Evolutionary conservation across 1,140 invertebrate genomes (phyloP).

Genomic region (Brachionus sp.): DNA sequence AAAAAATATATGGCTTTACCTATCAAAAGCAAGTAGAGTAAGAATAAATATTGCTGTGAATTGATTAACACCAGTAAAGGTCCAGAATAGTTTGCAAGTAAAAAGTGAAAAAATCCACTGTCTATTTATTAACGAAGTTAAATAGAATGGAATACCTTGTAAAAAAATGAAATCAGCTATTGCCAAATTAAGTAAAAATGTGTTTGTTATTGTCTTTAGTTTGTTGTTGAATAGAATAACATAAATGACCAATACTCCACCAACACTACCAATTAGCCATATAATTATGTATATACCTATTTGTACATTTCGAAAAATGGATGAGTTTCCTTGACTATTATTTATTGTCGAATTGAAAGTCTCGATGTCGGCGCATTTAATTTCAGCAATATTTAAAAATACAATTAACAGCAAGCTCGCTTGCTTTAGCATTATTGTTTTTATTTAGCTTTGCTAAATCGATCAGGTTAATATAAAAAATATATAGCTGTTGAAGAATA

Average conservation of each 20-base stretch:
- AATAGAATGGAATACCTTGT: conserved; percentile 50
- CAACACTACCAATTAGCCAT: conserved; percentile 47
- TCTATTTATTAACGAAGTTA: conserved; percentile 48
- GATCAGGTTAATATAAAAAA: conserved; percentile 2
- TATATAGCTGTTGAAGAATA: conserved; percentile 7
- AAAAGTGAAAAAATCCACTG: conserved; percentile 50
- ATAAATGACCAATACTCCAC: conserved; percentile 56
- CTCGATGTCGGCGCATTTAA: background rate
- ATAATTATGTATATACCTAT: conserved; percentile 46
- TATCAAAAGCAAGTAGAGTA: conserved; percentile 34
- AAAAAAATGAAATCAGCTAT: conserved; percentile 54
- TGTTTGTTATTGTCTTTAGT: conserved; percentile 56
- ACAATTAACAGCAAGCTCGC: background rate
- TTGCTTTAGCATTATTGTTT: background rate
- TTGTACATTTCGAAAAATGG: background rate
- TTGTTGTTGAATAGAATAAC: conserved; percentile 52
- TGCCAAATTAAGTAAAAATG: conserved; percentile 56
- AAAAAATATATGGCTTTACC: background rate
- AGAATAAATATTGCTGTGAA: conserved; percentile 40
- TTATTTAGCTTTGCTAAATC: background rate
- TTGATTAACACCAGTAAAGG: conserved; percentile 40
- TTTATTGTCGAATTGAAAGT: background rate
- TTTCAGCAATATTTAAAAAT: background rate
- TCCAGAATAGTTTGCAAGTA: conserved; percentile 48
- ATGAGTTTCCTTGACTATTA: background rate